A percentile compares a stretch with the other conserved stretches of the same genome.
These are phyloP conservation scores for Teinopalpus imperialis DNA, from an alignment of 2,888 invertebrate genomes.

Conservation along the genomic window DNA sequence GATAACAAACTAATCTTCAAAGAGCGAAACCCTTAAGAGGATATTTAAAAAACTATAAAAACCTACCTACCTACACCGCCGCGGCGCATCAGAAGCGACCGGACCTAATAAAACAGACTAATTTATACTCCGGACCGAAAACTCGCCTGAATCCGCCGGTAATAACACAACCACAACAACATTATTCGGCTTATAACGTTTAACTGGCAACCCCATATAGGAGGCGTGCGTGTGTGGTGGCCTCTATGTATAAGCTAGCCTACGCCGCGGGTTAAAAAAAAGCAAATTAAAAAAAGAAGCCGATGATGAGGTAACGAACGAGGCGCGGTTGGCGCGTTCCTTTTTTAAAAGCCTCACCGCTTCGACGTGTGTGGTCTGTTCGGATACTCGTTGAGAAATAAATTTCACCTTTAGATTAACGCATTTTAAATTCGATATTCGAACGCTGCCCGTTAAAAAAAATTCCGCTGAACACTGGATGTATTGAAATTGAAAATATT, in stretches of 20 bases:
- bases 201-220: constrained; percentile 44
- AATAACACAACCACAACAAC: constrained; percentile 63
- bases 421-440: constrained; percentile 29
- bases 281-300: constrained; percentile 57
- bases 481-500: constrained; percentile 53
- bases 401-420: constrained; percentile 30
- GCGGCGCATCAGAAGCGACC: constrained; percentile 60
- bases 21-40: constrained; percentile 49
- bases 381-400: constrained; percentile 25
- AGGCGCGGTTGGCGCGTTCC: constrained; percentile 76
- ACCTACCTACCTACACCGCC: constrained; percentile 44
- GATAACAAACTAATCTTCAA: constrained; percentile 75
- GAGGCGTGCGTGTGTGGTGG: constrained; percentile 41
- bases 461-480: constrained; percentile 37
- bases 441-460: constrained; percentile 28
- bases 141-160: constrained; percentile 45
- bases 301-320: constrained; percentile 80
- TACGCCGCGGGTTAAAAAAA: constrained; percentile 60
- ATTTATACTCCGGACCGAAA: constrained; percentile 55
- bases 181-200: constrained; percentile 60
- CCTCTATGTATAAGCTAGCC: constrained; percentile 73
- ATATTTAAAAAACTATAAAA: constrained; percentile 76
- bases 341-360: constrained; percentile 72
- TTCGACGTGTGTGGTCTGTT: constrained; percentile 75
- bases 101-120: constrained; percentile 62